Evolutionary conservation across 2,113 vertebrate genomes (phyloP).

Genomic region (Lasiurus borealis): DNA sequence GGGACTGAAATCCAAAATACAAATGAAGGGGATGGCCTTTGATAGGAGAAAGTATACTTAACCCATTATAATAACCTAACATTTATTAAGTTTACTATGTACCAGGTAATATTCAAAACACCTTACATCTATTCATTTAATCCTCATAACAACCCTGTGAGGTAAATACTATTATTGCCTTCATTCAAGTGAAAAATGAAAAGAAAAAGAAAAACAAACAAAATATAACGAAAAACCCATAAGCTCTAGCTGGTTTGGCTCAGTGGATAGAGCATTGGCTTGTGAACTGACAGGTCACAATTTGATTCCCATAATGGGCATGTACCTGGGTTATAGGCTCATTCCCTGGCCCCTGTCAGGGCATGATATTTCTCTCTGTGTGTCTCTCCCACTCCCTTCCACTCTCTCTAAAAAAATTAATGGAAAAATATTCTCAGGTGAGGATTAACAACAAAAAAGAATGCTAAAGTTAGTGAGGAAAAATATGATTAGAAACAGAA

Average conservation of each 20-base stretch:
- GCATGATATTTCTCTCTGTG: no score
- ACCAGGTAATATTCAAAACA: slow-evolving; percentile 45
- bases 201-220: background rate
- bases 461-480: background rate
- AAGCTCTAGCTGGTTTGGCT: no score
- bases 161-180: background rate
- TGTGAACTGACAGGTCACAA: no score
- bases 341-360: no score
- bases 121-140: background rate
- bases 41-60: background rate
- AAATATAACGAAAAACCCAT: background rate
- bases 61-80: slow-evolving; percentile 12
- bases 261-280: no score
- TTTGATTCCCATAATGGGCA: no score
- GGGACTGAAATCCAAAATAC: background rate
- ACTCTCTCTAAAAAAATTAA: no score
- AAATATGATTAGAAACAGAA: background rate
- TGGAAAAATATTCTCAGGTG: no score
- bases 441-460: background rate
- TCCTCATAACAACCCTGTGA: background rate
- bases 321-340: no score
- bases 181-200: slow-evolving; percentile 10
- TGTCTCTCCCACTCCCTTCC: no score
- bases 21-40: background rate
- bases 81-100: slow-evolving; percentile 23